Conservation (phyloP, 1,140 invertebrate genomes). For the Bombus waltoni region DNA sequence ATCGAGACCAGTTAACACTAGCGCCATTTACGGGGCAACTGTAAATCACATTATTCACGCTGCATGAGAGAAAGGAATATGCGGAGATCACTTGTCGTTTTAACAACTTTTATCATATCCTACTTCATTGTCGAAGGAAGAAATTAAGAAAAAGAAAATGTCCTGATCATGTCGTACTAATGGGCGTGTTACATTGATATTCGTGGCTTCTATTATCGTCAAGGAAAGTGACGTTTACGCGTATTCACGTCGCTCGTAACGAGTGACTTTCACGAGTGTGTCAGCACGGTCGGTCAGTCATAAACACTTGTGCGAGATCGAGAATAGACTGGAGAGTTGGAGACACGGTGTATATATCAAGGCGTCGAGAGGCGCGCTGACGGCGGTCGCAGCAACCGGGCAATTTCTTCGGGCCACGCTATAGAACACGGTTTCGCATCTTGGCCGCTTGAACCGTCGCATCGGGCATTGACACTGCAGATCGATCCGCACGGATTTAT, state of each 20-base stretch:
- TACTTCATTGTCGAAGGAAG: no score
- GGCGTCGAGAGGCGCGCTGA: neutral
- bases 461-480: constrained; percentile 68
- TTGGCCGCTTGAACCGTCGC: constrained; percentile 46
- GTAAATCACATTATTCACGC: neutral
- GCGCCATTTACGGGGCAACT: neutral
- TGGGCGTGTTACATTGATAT: neutral
- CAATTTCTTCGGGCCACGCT: constrained; percentile 25
- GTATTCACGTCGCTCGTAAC: constrained; percentile 5
- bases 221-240: constrained; percentile 15
- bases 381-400: constrained; percentile 1
- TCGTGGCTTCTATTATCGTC: constrained; percentile 14
- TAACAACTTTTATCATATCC: neutral
- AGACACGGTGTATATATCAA: constrained; percentile 9
- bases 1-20: neutral
- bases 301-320: constrained; percentile 30
- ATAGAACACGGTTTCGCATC: constrained; percentile 48
- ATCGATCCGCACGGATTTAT: constrained; percentile 72
- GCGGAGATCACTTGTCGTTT: neutral
- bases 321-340: constrained; percentile 38
- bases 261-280: constrained; percentile 33
- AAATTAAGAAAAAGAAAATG: neutral
- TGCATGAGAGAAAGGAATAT: neutral
- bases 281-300: constrained; percentile 1
- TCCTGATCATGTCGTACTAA: neutral